These are phyloP conservation scores for Ceuthmochares aereus DNA, from an alignment of 2,113 vertebrate genomes.

Conservation along the genomic window DNA sequence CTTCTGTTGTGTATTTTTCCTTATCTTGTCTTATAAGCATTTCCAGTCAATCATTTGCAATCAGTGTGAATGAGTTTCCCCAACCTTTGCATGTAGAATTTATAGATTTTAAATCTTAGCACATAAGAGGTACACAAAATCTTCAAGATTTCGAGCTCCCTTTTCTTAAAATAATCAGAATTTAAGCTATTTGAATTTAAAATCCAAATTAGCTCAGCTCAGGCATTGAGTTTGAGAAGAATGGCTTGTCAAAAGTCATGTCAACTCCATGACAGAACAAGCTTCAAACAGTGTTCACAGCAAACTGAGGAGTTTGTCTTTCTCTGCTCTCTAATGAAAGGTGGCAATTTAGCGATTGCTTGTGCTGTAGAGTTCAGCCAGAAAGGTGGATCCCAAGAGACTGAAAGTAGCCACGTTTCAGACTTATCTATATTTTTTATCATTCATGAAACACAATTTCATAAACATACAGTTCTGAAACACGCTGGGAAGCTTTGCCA, in stretches of 20 bases:
- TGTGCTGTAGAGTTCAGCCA: neutral
- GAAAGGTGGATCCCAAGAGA: neutral
- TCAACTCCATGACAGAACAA: fast-evolving
- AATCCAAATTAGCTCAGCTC: neutral
- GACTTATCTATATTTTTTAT: neutral
- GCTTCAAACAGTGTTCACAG: neutral
- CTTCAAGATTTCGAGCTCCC: neutral
- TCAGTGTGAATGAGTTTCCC: neutral
- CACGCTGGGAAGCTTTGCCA: neutral
- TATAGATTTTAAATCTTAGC: neutral
- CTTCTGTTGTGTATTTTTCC: neutral
- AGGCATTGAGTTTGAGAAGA: neutral
- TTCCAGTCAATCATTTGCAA: neutral
- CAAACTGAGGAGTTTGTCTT: neutral
- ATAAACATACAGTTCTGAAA: neutral
- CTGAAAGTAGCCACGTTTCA: neutral
- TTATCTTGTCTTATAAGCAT: neutral
- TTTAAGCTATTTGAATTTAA: neutral
- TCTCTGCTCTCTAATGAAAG: neutral
- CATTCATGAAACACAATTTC: neutral
- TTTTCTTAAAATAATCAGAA: neutral
- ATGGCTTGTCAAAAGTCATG: neutral
- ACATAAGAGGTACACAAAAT: neutral
- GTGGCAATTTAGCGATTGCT: neutral
- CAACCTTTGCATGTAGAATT: neutral